Conservation (phyloP, 2,113 vertebrate genomes). For the Pteropus alecto region DNA sequence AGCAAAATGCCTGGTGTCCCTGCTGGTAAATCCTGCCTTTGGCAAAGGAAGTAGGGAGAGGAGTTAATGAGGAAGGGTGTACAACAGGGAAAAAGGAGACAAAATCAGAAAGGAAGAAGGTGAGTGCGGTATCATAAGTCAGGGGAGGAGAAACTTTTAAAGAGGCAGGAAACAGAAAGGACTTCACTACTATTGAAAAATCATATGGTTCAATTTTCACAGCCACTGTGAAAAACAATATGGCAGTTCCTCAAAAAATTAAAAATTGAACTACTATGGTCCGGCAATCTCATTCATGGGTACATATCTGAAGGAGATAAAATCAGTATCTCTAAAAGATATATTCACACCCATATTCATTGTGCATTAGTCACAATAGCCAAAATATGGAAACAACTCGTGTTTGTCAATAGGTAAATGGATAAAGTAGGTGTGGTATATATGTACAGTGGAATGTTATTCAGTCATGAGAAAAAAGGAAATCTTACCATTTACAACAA, state of each 20-base stretch:
- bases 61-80: not conserved
- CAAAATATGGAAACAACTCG: not conserved
- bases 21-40: not conserved
- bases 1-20: not conserved
- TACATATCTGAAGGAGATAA: not conserved
- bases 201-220: not conserved
- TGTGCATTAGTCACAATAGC: not conserved
- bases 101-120: not conserved
- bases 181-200: not conserved
- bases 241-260: not conserved
- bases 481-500: not conserved
- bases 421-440: not conserved
- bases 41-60: not conserved
- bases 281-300: not conserved
- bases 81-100: not conserved
- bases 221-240: not conserved
- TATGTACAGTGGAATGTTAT: not conserved
- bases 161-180: not conserved
- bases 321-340: not conserved
- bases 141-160: not conserved
- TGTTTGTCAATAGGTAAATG: not conserved
- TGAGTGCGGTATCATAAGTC: not conserved
- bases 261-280: not conserved
- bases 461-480: not conserved
- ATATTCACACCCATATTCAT: not conserved